Percentiles rank a stretch among this genome's conserved stretches.
phyloP scores from a whole-genome alignment of 2,888 invertebrate species.

The Athalia cordata region DNA sequence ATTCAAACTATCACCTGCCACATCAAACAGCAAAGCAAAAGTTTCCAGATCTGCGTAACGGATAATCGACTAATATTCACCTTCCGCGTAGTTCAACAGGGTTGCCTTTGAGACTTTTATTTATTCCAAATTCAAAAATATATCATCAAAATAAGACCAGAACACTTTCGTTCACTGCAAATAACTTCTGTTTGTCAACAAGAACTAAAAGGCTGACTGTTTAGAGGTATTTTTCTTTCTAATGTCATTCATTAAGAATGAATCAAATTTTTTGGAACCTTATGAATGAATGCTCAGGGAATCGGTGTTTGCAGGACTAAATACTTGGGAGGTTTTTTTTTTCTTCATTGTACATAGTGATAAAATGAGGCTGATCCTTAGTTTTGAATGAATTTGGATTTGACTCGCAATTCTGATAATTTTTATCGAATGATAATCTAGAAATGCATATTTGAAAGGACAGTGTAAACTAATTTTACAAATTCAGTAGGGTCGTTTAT shows the following conservation, averaged over 20 bases:
- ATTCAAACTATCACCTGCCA: conserved; percentile 58
- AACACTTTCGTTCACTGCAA: not conserved
- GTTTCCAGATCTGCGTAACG: conserved; percentile 20
- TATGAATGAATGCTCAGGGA: too few relatives aligned
- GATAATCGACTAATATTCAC: not conserved
- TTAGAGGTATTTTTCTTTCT: too few relatives aligned
- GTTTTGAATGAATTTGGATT: too few relatives aligned
- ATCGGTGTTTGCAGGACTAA: too few relatives aligned
- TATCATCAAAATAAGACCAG: too few relatives aligned
- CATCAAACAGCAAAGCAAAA: conserved; percentile 53
- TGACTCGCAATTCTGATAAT: not conserved
- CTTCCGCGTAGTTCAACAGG: not conserved
- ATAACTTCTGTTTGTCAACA: not conserved
- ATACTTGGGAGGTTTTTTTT: too few relatives aligned
- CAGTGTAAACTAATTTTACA: not conserved
- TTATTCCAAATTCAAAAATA: not conserved
- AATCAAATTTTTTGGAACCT: too few relatives aligned
- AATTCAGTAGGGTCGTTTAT: too few relatives aligned
- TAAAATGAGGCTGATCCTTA: too few relatives aligned
- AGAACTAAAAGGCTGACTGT: too few relatives aligned
- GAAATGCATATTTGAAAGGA: not conserved
- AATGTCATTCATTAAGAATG: too few relatives aligned
- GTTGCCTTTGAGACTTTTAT: not conserved
- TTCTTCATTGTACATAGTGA: too few relatives aligned
- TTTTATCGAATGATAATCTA: not conserved